phyloP scores from a whole-genome alignment of 2,113 vertebrate genomes.

The Origma solitaria region DNA sequence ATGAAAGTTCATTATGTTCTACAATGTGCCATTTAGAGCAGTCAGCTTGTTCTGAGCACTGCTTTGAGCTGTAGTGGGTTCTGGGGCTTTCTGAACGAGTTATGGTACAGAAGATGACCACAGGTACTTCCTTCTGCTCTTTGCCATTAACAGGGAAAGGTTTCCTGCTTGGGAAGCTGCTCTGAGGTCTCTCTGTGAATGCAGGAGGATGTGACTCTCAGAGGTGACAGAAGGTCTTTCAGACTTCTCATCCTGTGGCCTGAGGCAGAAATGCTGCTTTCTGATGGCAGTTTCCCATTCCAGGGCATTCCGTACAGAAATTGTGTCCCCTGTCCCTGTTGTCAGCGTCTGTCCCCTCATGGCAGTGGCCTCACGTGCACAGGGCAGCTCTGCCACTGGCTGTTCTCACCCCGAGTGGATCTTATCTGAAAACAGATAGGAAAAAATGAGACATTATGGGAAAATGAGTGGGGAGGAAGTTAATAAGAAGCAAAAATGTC shows the following conservation, averaged over 20 bases:
- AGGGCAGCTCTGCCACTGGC: neutral
- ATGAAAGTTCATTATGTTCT: neutral
- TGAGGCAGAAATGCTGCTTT: neutral
- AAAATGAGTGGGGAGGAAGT: neutral
- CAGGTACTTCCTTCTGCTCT: neutral
- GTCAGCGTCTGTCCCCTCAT: neutral
- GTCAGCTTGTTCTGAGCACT: neutral
- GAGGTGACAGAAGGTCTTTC: neutral
- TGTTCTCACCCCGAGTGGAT: neutral
- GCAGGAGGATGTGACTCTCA: neutral
- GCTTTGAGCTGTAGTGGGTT: neutral
- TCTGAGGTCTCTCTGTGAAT: neutral
- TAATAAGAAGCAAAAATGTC: neutral
- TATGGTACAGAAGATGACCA: accelerated
- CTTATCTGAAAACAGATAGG: neutral
- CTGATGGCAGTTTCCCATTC: neutral
- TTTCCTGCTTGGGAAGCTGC: neutral
- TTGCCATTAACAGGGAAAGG: neutral
- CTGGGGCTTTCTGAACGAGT: neutral
- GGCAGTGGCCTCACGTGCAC: accelerated
- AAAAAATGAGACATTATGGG: neutral
- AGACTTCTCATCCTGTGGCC: neutral
- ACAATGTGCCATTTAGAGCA: neutral
- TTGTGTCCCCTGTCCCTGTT: accelerated
- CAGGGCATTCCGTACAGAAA: neutral